These are phyloP conservation scores for Teinopalpus imperialis DNA, from an alignment of 2,888 invertebrate species.

Conservation along the genomic window DNA sequence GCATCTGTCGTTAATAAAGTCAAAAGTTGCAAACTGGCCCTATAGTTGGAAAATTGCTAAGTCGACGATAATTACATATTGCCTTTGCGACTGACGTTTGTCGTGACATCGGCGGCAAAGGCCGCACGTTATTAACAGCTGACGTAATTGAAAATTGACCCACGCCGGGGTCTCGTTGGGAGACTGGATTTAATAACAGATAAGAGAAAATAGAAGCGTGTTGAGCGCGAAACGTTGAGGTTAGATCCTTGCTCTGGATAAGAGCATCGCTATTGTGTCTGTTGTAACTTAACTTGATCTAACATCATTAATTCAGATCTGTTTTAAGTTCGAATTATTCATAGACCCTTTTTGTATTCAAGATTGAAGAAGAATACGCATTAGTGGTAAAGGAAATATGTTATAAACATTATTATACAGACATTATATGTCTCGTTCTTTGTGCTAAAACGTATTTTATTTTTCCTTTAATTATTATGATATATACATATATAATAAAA, in stretches of 20 bases:
- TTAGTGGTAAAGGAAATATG: no score
- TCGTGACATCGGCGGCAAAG: conserved; percentile 22
- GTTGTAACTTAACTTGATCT: neutral
- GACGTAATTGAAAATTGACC: conserved; percentile 64
- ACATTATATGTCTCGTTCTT: no score
- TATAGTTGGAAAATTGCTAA: conserved; percentile 11
- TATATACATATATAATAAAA: no score
- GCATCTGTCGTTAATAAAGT: conserved; percentile 18
- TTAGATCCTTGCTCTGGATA: conserved; percentile 16
- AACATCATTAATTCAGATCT: conserved; percentile 2
- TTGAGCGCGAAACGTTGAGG: conserved; percentile 28
- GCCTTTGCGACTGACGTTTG: conserved; percentile 12
- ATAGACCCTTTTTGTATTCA: neutral
- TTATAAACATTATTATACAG: no score
- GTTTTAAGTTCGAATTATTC: conserved; percentile 5
- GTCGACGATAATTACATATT: conserved; percentile 16
- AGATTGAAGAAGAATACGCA: no score
- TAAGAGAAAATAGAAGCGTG: conserved; percentile 46
- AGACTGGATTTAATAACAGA: conserved; percentile 56
- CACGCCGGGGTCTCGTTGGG: conserved; percentile 31
- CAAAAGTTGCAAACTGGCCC: conserved; percentile 11
- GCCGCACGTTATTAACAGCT: conserved; percentile 35
- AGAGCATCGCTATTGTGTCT: conserved; percentile 10
- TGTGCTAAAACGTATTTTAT: no score
- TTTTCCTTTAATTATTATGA: no score